A percentile compares a stretch with the other conserved stretches of the same genome.
Conservation (phyloP, 35 echinoderm and acorn worm genomes). For the Apostichopus parvimensis region DNA sequence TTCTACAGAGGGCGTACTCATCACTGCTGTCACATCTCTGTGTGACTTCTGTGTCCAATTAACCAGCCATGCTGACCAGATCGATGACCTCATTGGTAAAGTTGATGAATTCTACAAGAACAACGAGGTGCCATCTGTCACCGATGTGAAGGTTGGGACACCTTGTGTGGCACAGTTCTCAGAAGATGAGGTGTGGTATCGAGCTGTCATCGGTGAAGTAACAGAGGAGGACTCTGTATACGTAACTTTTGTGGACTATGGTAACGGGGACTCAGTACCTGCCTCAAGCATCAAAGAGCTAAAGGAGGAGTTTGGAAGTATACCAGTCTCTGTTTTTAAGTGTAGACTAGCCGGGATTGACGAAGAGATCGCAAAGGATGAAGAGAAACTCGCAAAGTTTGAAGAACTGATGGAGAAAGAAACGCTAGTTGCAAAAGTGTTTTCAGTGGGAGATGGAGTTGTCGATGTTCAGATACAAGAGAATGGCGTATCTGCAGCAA, state of each 20-base stretch:
- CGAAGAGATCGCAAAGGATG: neutral
- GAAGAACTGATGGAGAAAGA: slow-evolving; percentile 53
- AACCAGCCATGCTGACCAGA: slow-evolving; percentile 28
- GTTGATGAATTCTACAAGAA: slow-evolving; percentile 53
- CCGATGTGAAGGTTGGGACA: slow-evolving; percentile 50
- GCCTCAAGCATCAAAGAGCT: slow-evolving; percentile 51
- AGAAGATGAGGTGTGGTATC: slow-evolving; percentile 90
- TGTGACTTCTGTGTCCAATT: slow-evolving; percentile 40
- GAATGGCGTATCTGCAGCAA: neutral
- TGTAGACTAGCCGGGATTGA: slow-evolving; percentile 40
- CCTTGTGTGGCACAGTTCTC: slow-evolving; percentile 87
- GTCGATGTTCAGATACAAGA: slow-evolving; percentile 21
- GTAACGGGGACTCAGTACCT: slow-evolving; percentile 66
- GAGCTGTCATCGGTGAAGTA: slow-evolving; percentile 63
- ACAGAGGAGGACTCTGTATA: slow-evolving; percentile 17
- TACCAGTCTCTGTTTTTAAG: slow-evolving; percentile 18
- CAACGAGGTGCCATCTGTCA: slow-evolving; percentile 17
- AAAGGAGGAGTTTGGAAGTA: slow-evolving; percentile 15
- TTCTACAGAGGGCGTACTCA: slow-evolving; percentile 12
- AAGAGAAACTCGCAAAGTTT: slow-evolving; percentile 28
- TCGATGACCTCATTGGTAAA: slow-evolving; percentile 6
- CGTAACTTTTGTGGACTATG: slow-evolving; percentile 79
- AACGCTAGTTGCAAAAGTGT: slow-evolving; percentile 20
- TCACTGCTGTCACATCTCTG: slow-evolving; percentile 49
- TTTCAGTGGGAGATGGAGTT: neutral